Evolutionary conservation across 2,888 invertebrate species (phyloP).

Genomic region (Amphipoea oculea): DNA sequence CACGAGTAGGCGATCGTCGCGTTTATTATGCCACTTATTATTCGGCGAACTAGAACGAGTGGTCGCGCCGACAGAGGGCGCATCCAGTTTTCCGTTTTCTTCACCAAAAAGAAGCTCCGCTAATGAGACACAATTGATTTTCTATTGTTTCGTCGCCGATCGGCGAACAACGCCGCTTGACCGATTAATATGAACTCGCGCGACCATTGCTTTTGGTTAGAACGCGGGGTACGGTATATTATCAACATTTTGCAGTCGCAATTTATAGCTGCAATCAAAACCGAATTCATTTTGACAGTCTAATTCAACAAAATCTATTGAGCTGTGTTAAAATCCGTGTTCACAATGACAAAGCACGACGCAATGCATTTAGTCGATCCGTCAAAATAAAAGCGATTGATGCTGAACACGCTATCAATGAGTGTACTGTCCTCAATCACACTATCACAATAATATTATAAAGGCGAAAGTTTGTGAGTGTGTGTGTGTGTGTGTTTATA

Average conservation of each 20-base stretch:
- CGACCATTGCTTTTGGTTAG: not conserved
- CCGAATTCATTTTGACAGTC: not conserved
- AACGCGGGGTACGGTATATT: not conserved
- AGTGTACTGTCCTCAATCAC: not conserved
- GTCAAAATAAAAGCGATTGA: not conserved
- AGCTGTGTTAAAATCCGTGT: not conserved
- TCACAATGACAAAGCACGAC: not conserved
- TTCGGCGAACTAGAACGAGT: not conserved
- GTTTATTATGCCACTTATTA: not conserved
- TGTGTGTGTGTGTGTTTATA: no score
- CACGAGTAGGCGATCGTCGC: not conserved
- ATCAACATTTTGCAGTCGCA: not conserved
- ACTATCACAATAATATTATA: no score
- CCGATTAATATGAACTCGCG: not conserved
- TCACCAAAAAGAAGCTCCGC: no score
- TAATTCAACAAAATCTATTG: not conserved
- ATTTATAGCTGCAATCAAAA: not conserved
- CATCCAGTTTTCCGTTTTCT: no score
- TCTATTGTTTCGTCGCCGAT: no score
- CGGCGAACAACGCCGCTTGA: no score
- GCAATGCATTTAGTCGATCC: not conserved
- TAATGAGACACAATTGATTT: no score
- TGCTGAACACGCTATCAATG: not conserved
- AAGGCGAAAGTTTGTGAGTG: no score
- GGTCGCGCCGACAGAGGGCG: not conserved